A percentile compares a stretch with the other conserved stretches of the same genome.
phyloP scores from a whole-genome alignment of 2,888 invertebrate species.

The Piscicola geometra region DNA sequence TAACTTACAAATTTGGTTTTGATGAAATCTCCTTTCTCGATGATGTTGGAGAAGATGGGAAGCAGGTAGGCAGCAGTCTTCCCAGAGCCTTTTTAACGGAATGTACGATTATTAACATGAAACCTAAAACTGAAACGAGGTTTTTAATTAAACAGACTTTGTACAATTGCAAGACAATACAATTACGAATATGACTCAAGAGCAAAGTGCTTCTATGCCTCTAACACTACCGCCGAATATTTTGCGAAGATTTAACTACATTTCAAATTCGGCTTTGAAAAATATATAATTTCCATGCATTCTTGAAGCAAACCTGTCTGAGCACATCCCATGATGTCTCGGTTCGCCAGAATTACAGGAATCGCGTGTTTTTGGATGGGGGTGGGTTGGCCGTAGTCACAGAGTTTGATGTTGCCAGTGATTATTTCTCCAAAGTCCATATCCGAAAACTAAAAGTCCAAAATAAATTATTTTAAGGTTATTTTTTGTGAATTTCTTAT shows the following conservation, averaged over 20 bases:
- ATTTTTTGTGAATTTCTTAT: not conserved
- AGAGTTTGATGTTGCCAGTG: conserved; percentile 73
- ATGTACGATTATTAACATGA: too few relatives aligned
- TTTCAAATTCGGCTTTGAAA: not conserved
- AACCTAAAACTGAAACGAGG: too few relatives aligned
- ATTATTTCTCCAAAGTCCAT: conserved; percentile 94
- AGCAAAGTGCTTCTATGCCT: too few relatives aligned
- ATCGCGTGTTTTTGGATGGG: conserved; percentile 89
- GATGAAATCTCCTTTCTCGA: conserved; percentile 31
- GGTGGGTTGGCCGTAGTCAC: conserved; percentile 71
- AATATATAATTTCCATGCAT: not conserved
- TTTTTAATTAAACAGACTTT: too few relatives aligned
- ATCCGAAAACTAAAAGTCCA: conserved; percentile 67
- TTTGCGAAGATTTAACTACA: not conserved
- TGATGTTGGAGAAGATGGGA: conserved; percentile 92
- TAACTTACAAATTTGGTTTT: conserved; percentile 33
- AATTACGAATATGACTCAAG: too few relatives aligned
- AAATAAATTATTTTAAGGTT: not conserved
- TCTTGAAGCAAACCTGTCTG: conserved; percentile 83
- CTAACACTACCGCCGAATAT: too few relatives aligned
- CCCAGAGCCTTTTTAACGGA: conserved; percentile 51
- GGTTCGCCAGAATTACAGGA: conserved; percentile 69
- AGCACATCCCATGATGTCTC: conserved; percentile 94
- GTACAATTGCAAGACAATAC: too few relatives aligned
- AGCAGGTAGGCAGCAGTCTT: conserved; percentile 85